These are phyloP conservation scores for Epinotia demarniana DNA, from an alignment of 2,888 invertebrate genomes.

Conservation along the genomic window DNA sequence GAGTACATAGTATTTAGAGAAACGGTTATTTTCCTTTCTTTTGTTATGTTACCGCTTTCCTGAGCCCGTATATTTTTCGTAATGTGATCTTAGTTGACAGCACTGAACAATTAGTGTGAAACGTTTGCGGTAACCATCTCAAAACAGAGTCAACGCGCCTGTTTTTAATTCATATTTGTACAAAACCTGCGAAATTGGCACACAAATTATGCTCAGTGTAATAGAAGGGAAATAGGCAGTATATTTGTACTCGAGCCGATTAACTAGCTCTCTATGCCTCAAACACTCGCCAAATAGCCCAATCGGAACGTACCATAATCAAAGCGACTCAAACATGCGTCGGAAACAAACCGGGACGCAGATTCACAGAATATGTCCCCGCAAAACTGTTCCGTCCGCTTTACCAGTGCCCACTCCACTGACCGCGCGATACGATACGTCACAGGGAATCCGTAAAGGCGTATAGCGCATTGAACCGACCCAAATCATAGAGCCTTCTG, in stretches of 20 bases:
- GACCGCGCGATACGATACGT: conserved; percentile 14
- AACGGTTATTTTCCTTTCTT: conserved; percentile 7
- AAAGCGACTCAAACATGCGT: conserved; percentile 35
- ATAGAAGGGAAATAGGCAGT: background rate
- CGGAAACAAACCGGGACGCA: conserved; percentile 29
- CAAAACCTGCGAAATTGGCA: too few species aligned
- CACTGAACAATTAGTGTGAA: background rate
- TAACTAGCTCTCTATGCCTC: background rate
- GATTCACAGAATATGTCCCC: conserved; percentile 32
- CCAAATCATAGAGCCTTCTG: conserved; percentile 15
- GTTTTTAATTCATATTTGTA: too few species aligned
- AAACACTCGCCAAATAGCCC: conserved; percentile 18
- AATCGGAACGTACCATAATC: conserved; percentile 25
- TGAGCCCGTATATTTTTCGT: background rate
- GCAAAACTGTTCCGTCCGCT: conserved; percentile 14
- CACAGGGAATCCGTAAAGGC: conserved; percentile 12
- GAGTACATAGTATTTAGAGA: background rate
- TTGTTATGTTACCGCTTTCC: background rate
- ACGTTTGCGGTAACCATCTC: background rate
- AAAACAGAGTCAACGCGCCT: too few species aligned
- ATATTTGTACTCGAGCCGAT: background rate
- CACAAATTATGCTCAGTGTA: too few species aligned
- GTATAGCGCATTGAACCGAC: background rate
- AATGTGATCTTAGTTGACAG: background rate
- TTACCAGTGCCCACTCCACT: conserved; percentile 16